A percentile compares a stretch with the other conserved stretches of the same genome.
phyloP scores from a whole-genome alignment of 2,113 vertebrate genomes.

The Burhinus bistriatus region DNA sequence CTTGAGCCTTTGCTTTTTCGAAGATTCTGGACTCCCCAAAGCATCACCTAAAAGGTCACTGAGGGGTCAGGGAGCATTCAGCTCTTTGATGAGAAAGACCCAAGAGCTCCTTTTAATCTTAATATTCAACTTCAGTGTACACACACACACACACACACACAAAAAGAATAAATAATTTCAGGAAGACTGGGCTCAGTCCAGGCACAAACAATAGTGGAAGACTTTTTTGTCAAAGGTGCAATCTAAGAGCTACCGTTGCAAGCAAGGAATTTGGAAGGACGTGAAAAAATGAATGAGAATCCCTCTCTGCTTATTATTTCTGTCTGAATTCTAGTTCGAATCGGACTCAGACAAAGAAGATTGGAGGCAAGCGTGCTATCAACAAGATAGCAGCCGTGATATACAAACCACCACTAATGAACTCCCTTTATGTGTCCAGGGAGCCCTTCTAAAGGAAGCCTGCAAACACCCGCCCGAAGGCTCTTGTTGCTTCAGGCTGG shows the following conservation, averaged over 20 bases:
- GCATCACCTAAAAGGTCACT: not conserved
- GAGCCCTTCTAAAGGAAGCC: not conserved
- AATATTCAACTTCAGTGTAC: not conserved
- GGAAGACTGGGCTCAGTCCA: not conserved
- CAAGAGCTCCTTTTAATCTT: not conserved
- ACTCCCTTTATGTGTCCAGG: not conserved
- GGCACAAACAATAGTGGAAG: not conserved
- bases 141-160: not conserved
- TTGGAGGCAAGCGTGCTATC: not conserved
- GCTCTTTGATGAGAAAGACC: not conserved
- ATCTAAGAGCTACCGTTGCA: not conserved
- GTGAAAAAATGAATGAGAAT: constrained; percentile 5
- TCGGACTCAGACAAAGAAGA: not conserved
- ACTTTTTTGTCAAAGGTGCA: not conserved
- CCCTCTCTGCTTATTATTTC: constrained; percentile 8
- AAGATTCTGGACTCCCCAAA: not conserved
- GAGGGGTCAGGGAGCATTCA: not conserved
- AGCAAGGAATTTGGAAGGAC: constrained; percentile 25
- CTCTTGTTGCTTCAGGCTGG: not conserved
- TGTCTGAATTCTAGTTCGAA: not conserved
- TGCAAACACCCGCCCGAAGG: not conserved
- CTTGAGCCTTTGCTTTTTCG: not conserved
- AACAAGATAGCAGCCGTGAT: not conserved
- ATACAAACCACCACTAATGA: not conserved
- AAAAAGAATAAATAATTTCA: not conserved